Evolutionary conservation across 2,113 vertebrate species (phyloP), one percentile per base, ranked within the genome.

Genomic region (Eurystomus gularis): DNA sequence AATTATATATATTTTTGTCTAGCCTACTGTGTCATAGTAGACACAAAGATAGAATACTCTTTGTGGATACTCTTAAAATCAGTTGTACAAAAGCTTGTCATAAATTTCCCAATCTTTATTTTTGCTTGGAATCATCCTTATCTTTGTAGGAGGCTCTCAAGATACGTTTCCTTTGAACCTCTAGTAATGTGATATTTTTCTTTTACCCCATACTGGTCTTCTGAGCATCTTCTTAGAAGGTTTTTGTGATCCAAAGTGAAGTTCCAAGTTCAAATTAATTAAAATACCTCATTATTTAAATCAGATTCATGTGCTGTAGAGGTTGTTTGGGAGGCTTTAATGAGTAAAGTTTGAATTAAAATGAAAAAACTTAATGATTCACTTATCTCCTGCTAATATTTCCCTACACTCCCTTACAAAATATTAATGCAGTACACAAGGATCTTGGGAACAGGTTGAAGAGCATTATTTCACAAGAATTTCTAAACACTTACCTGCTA

Each of bases 261-360:
- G 90, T 95, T 93, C 76, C 54, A 65, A 73, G 79, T 90, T 96
- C 86, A 94, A 83, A 94, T 88, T 93, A 96, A 90, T 95, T 94
- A 96, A 93, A 94, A 88, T 88, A 81, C 44, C 60, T 96, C 42
- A 83, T 96, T 90, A 93, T 88, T 93, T 95, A 81, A 62, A 73
- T 82, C 71, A 73, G 68, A 81, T 93, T 90, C 54, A 44, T 73
- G 46, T 91, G 24, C 28, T 40, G 29, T 65, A 76, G 66, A 86
- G 33, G 31, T 79, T 85, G 7, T 91, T 82, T 65, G 7, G 58
- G 70, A 93, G 33, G 14, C n/a, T 93, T 93, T 80, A 95, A 90
- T 90, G 78, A 93, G 72, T 88, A 62, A 77, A 62, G 19, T 52
- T 94, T 11, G 26, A 86, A 90, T 90, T 84, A 33, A 92, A 92